These are phyloP conservation scores for Acomys russatus DNA, from an alignment of 2,797 vertebrate species.

Conservation along the genomic window DNA sequence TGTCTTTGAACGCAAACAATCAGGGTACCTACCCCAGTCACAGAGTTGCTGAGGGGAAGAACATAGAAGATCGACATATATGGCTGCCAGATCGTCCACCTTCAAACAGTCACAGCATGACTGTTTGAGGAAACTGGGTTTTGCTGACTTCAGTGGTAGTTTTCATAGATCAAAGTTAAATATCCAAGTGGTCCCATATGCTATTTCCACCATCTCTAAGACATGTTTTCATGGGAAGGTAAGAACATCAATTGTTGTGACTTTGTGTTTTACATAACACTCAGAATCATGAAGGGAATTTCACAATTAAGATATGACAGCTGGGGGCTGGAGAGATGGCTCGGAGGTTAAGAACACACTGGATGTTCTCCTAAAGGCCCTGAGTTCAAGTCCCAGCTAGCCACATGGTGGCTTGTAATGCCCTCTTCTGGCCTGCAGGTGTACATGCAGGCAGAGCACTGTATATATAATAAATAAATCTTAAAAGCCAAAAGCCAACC, in stretches of 20 bases:
- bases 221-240: not conserved
- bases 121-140: conserved; percentile 38
- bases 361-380: too few species aligned
- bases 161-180: conserved; percentile 41
- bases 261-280: not conserved
- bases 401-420: too few species aligned
- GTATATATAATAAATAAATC: too few species aligned
- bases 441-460: too few species aligned
- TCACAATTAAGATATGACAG: not conserved
- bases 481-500: too few species aligned
- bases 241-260: not conserved
- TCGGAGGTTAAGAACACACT: too few species aligned
- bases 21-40: rapidly evolving
- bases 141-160: conserved; percentile 29
- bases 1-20: not conserved
- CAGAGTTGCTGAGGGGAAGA: not conserved
- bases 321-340: too few species aligned
- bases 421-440: too few species aligned
- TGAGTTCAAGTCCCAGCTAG: too few species aligned
- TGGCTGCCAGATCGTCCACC: not conserved
- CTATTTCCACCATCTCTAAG: not conserved
- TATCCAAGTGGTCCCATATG: not conserved
- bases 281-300: not conserved
- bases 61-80: rapidly evolving
- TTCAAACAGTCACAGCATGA: not conserved